phyloP scores from a whole-genome alignment of 2,113 vertebrate genomes.

The Zosterops japonicus region DNA sequence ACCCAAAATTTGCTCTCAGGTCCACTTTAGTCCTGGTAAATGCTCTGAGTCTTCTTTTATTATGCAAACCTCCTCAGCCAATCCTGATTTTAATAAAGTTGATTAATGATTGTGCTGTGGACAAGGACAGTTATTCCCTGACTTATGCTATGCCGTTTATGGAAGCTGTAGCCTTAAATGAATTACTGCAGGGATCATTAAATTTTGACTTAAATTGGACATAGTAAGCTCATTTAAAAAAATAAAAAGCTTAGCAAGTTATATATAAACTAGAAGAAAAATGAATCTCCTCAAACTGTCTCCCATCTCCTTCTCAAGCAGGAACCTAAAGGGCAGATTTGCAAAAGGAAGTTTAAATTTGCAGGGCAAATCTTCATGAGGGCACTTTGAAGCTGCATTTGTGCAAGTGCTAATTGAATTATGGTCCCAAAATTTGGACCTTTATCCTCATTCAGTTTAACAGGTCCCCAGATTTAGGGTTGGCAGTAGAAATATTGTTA shows the following conservation, averaged over 20 bases:
- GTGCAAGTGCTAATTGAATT: conserved; percentile 2
- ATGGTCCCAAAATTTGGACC: background rate
- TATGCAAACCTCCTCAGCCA: conserved; percentile 45
- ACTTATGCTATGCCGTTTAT: conserved; percentile 44
- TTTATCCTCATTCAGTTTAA: background rate
- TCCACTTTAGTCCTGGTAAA: background rate
- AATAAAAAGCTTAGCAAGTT: conserved; percentile 66
- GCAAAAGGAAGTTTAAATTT: conserved; percentile 13
- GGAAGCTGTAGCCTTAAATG: conserved; percentile 58
- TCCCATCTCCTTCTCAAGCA: background rate
- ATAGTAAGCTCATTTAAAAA: conserved; percentile 58
- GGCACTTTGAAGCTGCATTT: background rate
- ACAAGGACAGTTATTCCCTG: conserved; percentile 64
- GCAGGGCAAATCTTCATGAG: background rate
- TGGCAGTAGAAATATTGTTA: background rate
- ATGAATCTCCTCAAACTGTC: conserved; percentile 39
- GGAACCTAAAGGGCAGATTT: conserved; percentile 41
- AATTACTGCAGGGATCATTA: conserved; percentile 69
- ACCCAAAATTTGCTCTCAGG: background rate
- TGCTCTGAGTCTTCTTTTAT: background rate
- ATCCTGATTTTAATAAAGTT: conserved; percentile 60
- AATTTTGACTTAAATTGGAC: conserved; percentile 68
- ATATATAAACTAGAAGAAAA: conserved; percentile 57
- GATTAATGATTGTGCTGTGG: conserved; percentile 15
- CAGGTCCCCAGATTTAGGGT: background rate